Conservation (phyloP, 2,888 invertebrate genomes). For the Spodoptera picta region DNA sequence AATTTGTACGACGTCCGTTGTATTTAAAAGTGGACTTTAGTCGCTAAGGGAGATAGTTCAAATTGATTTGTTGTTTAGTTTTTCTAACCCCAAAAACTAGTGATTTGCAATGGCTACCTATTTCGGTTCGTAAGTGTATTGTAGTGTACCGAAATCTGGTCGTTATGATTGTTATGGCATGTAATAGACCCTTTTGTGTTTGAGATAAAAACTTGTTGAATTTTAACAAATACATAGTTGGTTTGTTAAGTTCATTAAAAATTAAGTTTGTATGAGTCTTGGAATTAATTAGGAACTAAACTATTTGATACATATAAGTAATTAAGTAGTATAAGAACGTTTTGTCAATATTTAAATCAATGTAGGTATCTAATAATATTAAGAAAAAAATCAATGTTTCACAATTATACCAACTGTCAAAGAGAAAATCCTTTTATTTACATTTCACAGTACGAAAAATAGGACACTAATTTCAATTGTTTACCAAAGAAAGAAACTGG, state of each 20-base stretch:
- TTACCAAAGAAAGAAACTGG: not conserved
- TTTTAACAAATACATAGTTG: not conserved
- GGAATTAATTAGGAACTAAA: too few relatives aligned
- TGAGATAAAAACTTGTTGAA: not conserved
- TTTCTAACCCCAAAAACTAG: conserved; percentile 38
- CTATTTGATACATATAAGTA: too few relatives aligned
- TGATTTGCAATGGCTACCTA: conserved; percentile 59
- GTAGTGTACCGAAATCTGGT: conserved; percentile 53
- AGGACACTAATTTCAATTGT: too few relatives aligned
- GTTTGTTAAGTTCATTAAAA: too few relatives aligned
- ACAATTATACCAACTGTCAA: too few relatives aligned
- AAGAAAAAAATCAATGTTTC: not conserved
- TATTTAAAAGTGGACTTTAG: conserved; percentile 20
- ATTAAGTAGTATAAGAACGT: too few relatives aligned
- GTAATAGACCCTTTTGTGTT: conserved; percentile 33
- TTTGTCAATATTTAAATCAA: too few relatives aligned
- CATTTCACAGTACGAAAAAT: not conserved
- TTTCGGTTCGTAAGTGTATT: conserved; percentile 46
- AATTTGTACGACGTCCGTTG: not conserved
- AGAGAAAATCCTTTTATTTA: not conserved
- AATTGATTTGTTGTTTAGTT: not conserved
- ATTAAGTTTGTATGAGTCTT: too few relatives aligned
- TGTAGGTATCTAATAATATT: too few relatives aligned
- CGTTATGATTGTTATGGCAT: conserved; percentile 53
- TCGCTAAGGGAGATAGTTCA: rapidly evolving